phyloP scores from a whole-genome alignment of 2,113 vertebrate species.

The Opisthocomus hoazin region DNA sequence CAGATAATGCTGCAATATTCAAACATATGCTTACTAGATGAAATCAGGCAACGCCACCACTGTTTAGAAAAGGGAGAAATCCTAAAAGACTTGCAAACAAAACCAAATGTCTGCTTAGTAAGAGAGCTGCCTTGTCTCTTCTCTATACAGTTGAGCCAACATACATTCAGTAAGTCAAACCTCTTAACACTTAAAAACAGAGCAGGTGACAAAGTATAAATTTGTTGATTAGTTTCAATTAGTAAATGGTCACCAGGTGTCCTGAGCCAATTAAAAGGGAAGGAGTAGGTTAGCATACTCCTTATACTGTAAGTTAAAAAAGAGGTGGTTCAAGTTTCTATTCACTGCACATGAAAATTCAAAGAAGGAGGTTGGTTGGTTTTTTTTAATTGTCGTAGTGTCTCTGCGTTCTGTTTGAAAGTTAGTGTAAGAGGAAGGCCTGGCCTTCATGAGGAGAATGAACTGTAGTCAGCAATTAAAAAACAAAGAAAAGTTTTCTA shows the following conservation, averaged over 20 bases:
- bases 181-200: background rate
- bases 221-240: background rate
- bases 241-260: background rate
- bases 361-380: background rate
- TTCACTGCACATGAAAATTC: rapidly evolving
- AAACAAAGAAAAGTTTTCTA: background rate
- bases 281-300: rapidly evolving
- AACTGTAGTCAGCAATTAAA: background rate
- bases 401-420: background rate
- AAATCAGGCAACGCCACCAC: background rate
- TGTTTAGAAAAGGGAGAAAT: background rate
- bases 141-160: background rate
- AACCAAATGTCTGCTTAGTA: background rate
- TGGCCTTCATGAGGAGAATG: background rate
- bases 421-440: background rate
- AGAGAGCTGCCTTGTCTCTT: rapidly evolving
- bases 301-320: background rate
- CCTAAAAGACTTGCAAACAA: background rate
- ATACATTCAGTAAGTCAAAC: background rate
- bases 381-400: background rate
- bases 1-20: background rate
- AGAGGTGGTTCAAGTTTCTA: background rate
- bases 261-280: background rate
- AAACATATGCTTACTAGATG: background rate
- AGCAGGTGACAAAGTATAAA: background rate